Evolutionary conservation across 2,888 invertebrate genomes (phyloP).

Genomic region (Agrochola litura): DNA sequence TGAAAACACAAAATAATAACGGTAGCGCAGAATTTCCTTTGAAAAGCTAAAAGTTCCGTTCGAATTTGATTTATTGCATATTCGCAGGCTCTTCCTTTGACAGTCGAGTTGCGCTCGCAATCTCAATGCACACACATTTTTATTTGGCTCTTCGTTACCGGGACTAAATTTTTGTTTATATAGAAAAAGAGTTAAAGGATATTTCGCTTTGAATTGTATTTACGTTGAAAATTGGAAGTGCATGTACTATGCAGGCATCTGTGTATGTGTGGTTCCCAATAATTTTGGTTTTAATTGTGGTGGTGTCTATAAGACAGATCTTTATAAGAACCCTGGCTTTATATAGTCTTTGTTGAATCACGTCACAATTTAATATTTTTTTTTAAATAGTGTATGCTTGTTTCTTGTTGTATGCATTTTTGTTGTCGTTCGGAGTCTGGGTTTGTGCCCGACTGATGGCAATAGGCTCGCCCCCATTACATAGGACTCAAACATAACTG

Average conservation of each 20-base stretch:
- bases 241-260: background rate
- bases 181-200: conserved; percentile 36
- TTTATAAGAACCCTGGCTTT: background rate
- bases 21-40: conserved; percentile 59
- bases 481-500: no score
- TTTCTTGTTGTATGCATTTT: no score
- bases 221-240: conserved; percentile 25
- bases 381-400: no score
- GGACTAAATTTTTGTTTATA: conserved; percentile 51
- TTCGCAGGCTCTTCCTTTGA: conserved; percentile 65
- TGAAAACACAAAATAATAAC: conserved; percentile 53
- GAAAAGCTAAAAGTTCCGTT: conserved; percentile 64
- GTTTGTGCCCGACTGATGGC: no score
- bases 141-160: conserved; percentile 67
- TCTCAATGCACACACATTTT: conserved; percentile 65
- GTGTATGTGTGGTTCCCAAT: background rate
- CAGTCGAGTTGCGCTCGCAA: conserved; percentile 60
- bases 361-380: no score
- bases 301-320: background rate
- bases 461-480: no score
- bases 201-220: conserved; percentile 34
- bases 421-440: no score
- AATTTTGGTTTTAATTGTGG: background rate
- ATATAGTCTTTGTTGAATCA: background rate
- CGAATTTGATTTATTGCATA: conserved; percentile 73